Percentiles rank a stretch among this genome's conserved stretches.
These are phyloP conservation scores for Ctenosaura bakeri DNA, from an alignment of 2,797 vertebrate genomes.

Conservation along the genomic window DNA sequence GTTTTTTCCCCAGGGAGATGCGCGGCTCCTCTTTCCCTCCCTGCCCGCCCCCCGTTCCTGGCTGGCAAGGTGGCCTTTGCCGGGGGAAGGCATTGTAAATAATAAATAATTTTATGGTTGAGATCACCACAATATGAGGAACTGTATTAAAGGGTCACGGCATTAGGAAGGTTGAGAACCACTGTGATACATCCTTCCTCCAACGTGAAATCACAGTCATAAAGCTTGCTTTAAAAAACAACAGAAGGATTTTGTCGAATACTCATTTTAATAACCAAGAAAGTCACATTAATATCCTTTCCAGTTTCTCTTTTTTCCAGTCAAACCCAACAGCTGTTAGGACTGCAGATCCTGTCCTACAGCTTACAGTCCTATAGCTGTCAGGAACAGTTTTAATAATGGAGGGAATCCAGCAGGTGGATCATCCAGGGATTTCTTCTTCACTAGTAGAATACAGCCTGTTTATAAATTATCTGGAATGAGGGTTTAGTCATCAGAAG, in stretches of 20 bases:
- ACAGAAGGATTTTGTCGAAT: conserved; percentile 50
- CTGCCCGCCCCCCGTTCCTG: no score
- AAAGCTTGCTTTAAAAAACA: conserved; percentile 47
- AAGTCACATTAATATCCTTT: conserved; percentile 57
- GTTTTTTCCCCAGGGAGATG: no score
- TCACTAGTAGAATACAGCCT: not conserved
- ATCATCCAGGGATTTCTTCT: not conserved
- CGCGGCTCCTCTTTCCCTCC: no score
- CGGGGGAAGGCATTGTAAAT: no score
- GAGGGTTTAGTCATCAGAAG: not conserved
- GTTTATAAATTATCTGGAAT: not conserved
- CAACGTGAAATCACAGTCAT: conserved; percentile 26
- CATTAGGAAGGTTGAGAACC: no score
- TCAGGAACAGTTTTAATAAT: conserved; percentile 19
- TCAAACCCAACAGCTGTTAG: conserved; percentile 26
- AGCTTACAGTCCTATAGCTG: not conserved
- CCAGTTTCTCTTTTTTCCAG: conserved; percentile 16
- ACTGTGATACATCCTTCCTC: conserved; percentile 49
- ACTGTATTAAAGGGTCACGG: no score
- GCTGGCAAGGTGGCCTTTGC: no score
- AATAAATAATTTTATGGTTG: no score
- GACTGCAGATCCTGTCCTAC: conserved; percentile 27
- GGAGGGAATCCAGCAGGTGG: not conserved
- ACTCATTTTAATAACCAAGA: conserved; percentile 56
- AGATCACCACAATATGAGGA: no score